phyloP scores from a whole-genome alignment of 2,888 invertebrate genomes.

The Amphipyra berbera region DNA sequence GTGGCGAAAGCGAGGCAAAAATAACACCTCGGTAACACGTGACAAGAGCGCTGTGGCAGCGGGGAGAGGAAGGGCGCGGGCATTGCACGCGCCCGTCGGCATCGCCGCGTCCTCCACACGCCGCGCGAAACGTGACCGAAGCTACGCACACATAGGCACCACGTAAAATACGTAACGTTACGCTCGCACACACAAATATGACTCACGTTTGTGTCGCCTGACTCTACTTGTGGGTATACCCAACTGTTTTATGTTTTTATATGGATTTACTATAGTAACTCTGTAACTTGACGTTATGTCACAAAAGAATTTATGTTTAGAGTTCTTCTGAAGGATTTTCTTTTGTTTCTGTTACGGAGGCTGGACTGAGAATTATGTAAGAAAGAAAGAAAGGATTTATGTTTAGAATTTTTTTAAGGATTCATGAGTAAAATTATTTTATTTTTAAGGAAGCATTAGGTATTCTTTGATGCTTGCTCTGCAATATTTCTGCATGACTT shows the following conservation, averaged over 20 bases:
- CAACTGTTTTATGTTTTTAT: slow-evolving; percentile 35
- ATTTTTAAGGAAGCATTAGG: too few species aligned
- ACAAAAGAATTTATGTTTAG: slow-evolving; percentile 19
- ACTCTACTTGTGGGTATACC: slow-evolving; percentile 59
- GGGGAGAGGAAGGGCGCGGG: slow-evolving; percentile 49
- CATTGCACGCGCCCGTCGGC: slow-evolving; percentile 71
- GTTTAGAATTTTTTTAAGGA: neutral
- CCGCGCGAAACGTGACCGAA: slow-evolving; percentile 85
- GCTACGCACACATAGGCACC: slow-evolving; percentile 56
- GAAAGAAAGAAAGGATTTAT: neutral
- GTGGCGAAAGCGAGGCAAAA: slow-evolving; percentile 79
- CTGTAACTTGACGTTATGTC: slow-evolving; percentile 28
- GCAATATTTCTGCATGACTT: too few species aligned
- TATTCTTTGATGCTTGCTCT: too few species aligned
- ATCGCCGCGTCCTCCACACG: slow-evolving; percentile 76
- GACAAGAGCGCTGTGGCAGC: slow-evolving; percentile 57
- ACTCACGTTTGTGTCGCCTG: slow-evolving; percentile 74
- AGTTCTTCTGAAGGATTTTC: neutral
- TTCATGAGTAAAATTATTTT: too few species aligned
- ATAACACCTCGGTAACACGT: slow-evolving; percentile 73
- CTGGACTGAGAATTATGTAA: neutral
- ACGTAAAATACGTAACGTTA: slow-evolving; percentile 25
- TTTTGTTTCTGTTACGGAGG: neutral
- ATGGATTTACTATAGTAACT: slow-evolving; percentile 22
- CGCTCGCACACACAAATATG: slow-evolving; percentile 58